Percentiles rank a stretch among this genome's conserved stretches.
Conservation (phyloP, 2,888 invertebrate genomes). For the Polyommatus icarus region DNA sequence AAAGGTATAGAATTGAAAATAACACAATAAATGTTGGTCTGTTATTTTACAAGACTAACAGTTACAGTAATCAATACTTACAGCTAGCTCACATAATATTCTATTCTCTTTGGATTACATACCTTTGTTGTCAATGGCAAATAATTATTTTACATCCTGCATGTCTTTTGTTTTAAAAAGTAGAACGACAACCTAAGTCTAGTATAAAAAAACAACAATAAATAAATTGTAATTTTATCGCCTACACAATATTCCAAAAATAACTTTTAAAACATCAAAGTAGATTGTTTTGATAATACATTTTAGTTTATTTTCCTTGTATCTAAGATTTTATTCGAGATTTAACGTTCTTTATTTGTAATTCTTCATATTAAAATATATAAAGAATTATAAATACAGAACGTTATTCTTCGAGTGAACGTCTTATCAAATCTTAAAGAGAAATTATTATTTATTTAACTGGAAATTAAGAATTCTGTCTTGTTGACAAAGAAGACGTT, state of each 20-base stretch:
- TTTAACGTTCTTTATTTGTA: no score
- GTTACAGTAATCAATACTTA: neutral
- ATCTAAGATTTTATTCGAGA: no score
- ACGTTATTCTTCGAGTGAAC: no score
- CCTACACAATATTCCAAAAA: no score
- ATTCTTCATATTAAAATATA: no score
- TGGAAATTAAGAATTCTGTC: neutral
- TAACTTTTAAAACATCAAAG: no score
- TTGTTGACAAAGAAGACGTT: neutral
- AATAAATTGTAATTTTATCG: no score
- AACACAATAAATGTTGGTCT: neutral
- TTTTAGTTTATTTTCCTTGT: no score
- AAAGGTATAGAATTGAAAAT: neutral
- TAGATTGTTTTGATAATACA: no score
- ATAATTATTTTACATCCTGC: neutral
- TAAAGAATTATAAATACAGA: no score
- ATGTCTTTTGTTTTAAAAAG: neutral
- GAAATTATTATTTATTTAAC: neutral
- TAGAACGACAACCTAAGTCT: neutral
- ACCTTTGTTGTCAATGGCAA: neutral
- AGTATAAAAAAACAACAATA: neutral
- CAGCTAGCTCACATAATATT: neutral
- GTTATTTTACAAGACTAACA: neutral
- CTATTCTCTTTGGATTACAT: neutral
- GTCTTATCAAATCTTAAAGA: no score